A percentile compares a stretch with the other conserved stretches of the same genome.
phyloP scores from a whole-genome alignment of 1,140 invertebrate genomes.

The Drosophila rufa region DNA sequence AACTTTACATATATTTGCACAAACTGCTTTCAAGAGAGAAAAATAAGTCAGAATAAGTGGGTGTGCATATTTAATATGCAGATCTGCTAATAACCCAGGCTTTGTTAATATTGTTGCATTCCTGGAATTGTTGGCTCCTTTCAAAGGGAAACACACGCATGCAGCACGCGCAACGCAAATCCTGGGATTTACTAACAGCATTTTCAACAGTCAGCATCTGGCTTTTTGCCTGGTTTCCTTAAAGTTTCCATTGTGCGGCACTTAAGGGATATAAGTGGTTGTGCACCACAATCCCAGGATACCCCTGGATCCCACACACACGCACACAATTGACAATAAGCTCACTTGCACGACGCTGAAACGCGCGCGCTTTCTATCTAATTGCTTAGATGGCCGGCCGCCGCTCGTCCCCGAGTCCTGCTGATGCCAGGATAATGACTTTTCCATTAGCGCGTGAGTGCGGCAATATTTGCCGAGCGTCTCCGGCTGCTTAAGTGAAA shows the following conservation, averaged over 20 bases:
- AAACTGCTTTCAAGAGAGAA: neutral
- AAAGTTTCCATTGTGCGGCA: slow-evolving; percentile 39
- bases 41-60: neutral
- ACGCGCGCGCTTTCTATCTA: slow-evolving; percentile 37
- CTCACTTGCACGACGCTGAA: slow-evolving; percentile 17
- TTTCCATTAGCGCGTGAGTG: slow-evolving; percentile 77
- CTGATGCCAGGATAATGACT: slow-evolving; percentile 63
- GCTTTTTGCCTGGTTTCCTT: slow-evolving; percentile 13
- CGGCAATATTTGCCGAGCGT: slow-evolving; percentile 62
- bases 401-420: slow-evolving; percentile 11
- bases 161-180: slow-evolving; percentile 1
- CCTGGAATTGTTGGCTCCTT: neutral
- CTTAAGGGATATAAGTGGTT: slow-evolving; percentile 25
- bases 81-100: slow-evolving; percentile 1
- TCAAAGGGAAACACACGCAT: neutral
- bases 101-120: slow-evolving; percentile 4
- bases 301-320: neutral
- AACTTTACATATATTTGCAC: neutral
- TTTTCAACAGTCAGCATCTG: slow-evolving; percentile 15
- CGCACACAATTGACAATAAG: slow-evolving; percentile 32
- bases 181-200: slow-evolving; percentile 18
- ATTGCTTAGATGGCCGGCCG: slow-evolving; percentile 47
- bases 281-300: slow-evolving; percentile 18
- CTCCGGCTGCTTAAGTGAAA: slow-evolving; percentile 62
- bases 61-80: neutral